Base-by-base conservation (phyloP, 2,888 invertebrate species). In the Drosophila vallismaia region DNA sequence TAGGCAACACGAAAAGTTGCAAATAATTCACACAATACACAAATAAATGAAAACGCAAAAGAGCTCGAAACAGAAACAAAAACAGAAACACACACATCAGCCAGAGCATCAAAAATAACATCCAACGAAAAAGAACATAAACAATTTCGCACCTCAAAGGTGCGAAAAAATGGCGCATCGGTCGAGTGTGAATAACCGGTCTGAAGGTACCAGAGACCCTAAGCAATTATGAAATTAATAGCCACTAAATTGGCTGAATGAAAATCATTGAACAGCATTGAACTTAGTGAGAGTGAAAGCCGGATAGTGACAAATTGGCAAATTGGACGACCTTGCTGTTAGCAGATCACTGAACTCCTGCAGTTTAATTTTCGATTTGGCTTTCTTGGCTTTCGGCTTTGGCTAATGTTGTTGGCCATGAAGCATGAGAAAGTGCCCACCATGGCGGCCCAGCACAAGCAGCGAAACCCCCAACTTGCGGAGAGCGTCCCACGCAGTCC, bases 401-500 rank as follows among this genome's bases (percentile, higher is more conserved):
- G 36, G 33, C n/a, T 12, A n/a, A 36, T 36, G 36, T n/a, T 28
- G 10, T 57, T 51, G 74, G 71, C 83, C 81, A 80, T 90, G 90
- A 90, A 90, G 88, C 89, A 90, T 63, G 89, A 90, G 62, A 89
- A 88, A 72, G 77, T 76, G 33, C 57, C 70, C 48, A 56, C 64
- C 56, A 69, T 81, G 83, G 73, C 77, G 54, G 45, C 60, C 56
- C 59, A 71, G 36, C 58, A 58, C 31, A 77, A 79, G 42, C 74
- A 75, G 28, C 70, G 75, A 3, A 63, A 52, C 6, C 70, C 60
- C 19, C 69, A 76, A 10, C 57, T 55, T 12, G 7, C 70, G 31
- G 78, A 79, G 33, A 71, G n/a, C 63, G 52, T 74, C 12, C 75
- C 89, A 9, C 88, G 89, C 26, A 91, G 91, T 68, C 90, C 91